Evolutionary conservation across 2,113 vertebrate species (phyloP), one percentile per base, ranked within the genome.

Genomic region (Sylvietta virens): DNA sequence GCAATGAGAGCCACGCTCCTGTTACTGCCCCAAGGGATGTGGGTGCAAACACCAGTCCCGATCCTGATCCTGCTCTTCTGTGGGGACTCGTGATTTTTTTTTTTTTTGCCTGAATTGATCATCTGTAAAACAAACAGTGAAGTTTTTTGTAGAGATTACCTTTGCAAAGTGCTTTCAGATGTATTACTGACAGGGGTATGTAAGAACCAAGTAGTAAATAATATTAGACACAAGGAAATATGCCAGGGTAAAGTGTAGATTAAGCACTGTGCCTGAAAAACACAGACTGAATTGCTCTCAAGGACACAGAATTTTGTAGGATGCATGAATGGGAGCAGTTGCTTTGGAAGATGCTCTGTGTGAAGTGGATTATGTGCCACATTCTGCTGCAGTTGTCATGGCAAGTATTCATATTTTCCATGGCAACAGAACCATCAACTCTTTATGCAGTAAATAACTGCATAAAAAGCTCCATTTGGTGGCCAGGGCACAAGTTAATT

Each of bases 311-410:
- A 45, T 91, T 79, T 85, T 86, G 72, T 28, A 47, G 54, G 47
- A 31, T 67, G 28, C 12, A 65, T 95, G 90, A 90, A 92, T 53
- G 81, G 61, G 70, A 90, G 60, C 0, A 0, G 69, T 80, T 87
- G 64, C 53, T 80, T 66, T 48, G 45, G 87, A 92, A 90, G 65
- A 86, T 81, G 69, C 65, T 77, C 79, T 54, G 48, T 72, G 58
- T 93, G 89, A 92, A 94, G 76, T 65, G 76, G 79, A 61, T 89
- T 65, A 28, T 47, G 27, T 50, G 67, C 66, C 44, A 86, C 39
- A 14, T 64, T 70, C 78, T 81, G 54, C 92, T 78, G 81, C 81
- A 95, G 94, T 96, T 97, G 96, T 97, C 95, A 96, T 96, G 95
- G 96, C 40, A 35, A 97, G 86, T 62, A 50, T 88, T 96, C 84